Conservation (phyloP, 1,140 invertebrate species). For the Latrodectus geometricus region DNA sequence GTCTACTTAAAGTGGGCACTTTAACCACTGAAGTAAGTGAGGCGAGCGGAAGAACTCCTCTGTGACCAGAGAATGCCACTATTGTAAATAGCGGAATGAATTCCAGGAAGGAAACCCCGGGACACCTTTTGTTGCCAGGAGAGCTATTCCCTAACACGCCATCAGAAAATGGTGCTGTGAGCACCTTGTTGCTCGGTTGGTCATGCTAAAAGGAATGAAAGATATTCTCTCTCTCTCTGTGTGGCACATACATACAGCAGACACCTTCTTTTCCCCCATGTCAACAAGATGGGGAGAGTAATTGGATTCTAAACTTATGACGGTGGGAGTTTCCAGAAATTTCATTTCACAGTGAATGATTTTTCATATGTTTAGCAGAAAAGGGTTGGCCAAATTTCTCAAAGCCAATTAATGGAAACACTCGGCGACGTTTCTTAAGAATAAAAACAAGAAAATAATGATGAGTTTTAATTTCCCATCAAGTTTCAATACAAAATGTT, state of each 20-base stretch:
- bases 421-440: neutral
- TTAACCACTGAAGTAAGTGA: too few species aligned
- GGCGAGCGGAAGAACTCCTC: too few species aligned
- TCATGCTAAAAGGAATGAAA: neutral
- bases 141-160: neutral
- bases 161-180: slow-evolving; percentile 5
- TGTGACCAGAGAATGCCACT: too few species aligned
- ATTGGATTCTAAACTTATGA: slow-evolving; percentile 9
- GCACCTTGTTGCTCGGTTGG: neutral
- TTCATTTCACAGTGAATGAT: neutral
- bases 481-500: too few species aligned
- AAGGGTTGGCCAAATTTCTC: neutral
- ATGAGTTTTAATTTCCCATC: neutral
- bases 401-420: too few species aligned
- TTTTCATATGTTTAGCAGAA: neutral
- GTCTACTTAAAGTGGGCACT: too few species aligned
- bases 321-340: neutral
- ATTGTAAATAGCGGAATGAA: neutral
- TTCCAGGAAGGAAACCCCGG: neutral
- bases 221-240: too few species aligned
- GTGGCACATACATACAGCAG: neutral
- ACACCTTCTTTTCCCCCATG: neutral
- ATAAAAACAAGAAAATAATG: neutral
- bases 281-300: slow-evolving; percentile 8
- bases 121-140: slow-evolving; percentile 1